Percentiles rank a stretch among this genome's conserved stretches.
Conservation (phyloP, 35 echinoderm and acorn worm genomes). For the Ophioderma brevispina region DNA sequence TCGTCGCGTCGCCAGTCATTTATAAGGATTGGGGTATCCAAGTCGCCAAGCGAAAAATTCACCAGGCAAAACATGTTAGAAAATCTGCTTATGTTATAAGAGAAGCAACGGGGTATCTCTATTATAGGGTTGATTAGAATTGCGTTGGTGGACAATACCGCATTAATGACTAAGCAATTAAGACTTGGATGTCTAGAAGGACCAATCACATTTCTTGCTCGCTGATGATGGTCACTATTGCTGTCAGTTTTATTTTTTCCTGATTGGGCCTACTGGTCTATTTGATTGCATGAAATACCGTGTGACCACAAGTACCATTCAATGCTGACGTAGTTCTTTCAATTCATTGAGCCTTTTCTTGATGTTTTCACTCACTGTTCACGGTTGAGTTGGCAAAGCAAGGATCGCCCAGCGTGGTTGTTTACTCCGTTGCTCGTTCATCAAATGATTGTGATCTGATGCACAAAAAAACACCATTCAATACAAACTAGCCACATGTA, state of each 20-base stretch:
- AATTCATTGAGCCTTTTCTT: not conserved
- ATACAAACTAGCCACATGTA: not conserved
- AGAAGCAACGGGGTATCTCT: too few relatives aligned
- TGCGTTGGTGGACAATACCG: too few relatives aligned
- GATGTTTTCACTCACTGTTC: not conserved
- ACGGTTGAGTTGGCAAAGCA: not conserved
- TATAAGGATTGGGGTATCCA: too few relatives aligned
- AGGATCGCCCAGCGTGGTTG: not conserved
- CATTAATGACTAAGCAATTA: too few relatives aligned
- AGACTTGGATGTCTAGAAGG: too few relatives aligned
- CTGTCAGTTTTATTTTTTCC: not conserved
- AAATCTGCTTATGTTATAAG: too few relatives aligned
- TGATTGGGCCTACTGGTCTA: not conserved
- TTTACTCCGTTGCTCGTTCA: not conserved
- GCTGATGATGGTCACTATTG: not conserved
- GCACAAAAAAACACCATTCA: slow-evolving; percentile 3
- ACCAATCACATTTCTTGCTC: too few relatives aligned
- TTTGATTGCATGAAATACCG: not conserved
- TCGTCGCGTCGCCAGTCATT: too few relatives aligned
- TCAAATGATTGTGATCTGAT: not conserved
- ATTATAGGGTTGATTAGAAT: too few relatives aligned
- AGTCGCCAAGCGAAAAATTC: too few relatives aligned
- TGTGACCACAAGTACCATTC: not conserved
- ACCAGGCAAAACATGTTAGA: too few relatives aligned
- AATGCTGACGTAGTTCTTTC: not conserved